A percentile compares a stretch with the other conserved stretches of the same genome.
These are phyloP conservation scores for Aphaenogaster floridana DNA, from an alignment of 1,140 invertebrate species.

Conservation along the genomic window DNA sequence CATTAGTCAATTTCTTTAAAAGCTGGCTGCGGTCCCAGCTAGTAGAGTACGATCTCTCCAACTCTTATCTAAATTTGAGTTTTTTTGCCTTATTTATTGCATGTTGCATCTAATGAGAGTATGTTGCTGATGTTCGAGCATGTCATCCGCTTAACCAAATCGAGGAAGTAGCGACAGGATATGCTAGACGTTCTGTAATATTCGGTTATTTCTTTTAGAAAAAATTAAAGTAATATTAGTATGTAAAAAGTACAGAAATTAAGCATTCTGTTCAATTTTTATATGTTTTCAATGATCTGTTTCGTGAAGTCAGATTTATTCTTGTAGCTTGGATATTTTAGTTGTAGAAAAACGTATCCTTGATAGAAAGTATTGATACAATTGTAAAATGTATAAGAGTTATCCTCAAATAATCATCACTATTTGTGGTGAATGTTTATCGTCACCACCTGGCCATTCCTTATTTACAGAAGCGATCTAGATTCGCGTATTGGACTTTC, in stretches of 20 bases:
- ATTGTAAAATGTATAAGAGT: neutral
- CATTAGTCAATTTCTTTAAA: conserved; percentile 76
- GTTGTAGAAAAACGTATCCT: neutral
- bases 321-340: neutral
- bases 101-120: conserved; percentile 1
- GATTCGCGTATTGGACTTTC: neutral
- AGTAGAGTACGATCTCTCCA: conserved; percentile 40
- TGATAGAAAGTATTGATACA: neutral
- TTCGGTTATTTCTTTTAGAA: neutral
- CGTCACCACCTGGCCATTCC: neutral
- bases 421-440: neutral
- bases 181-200: neutral
- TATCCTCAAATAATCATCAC: conserved; percentile 2
- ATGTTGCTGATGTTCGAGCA: neutral
- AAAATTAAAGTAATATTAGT: neutral
- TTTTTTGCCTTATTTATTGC: conserved; percentile 70
- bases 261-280: neutral
- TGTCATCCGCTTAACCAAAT: conserved; percentile 12
- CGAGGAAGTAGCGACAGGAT: neutral
- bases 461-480: neutral
- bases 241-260: neutral
- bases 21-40: conserved; percentile 59
- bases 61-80: conserved; percentile 67
- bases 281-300: neutral
- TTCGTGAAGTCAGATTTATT: neutral